Conservation (phyloP, 2,888 invertebrate species). For the Hoplodrina blanda region DNA sequence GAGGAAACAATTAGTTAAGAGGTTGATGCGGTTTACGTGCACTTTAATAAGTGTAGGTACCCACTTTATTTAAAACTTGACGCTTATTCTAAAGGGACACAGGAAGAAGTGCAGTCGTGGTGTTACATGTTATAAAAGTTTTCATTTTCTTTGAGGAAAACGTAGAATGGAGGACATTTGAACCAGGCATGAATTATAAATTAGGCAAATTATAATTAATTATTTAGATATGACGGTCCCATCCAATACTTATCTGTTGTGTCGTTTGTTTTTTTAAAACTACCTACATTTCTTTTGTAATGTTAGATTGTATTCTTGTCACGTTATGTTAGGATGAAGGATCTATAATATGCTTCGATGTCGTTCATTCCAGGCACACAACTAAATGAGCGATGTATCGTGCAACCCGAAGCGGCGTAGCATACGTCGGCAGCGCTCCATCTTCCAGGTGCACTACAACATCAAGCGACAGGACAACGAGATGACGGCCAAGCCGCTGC, state of each 20-base stretch:
- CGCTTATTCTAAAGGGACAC: neutral
- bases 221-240: neutral
- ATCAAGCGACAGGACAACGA: conserved; percentile 72
- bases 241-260: too few relatives aligned
- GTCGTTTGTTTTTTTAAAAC: too few relatives aligned
- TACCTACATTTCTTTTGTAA: too few relatives aligned
- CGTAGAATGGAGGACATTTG: neutral
- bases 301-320: too few relatives aligned
- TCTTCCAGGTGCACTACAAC: conserved; percentile 83
- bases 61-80: neutral
- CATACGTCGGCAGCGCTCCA: conserved; percentile 81
- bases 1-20: conserved; percentile 21
- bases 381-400: conserved; percentile 84
- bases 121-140: conserved; percentile 1
- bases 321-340: too few relatives aligned
- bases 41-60: neutral
- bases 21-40: neutral
- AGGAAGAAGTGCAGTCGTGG: neutral
- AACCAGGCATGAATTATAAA: neutral
- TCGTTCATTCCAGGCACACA: conserved; percentile 65
- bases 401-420: conserved; percentile 58
- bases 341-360: too few relatives aligned
- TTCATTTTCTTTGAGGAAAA: neutral
- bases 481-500: conserved; percentile 78
- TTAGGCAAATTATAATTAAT: too few relatives aligned